These are phyloP conservation scores for Slavum lentiscoides DNA, from an alignment of 2,888 invertebrate genomes.

Conservation along the genomic window DNA sequence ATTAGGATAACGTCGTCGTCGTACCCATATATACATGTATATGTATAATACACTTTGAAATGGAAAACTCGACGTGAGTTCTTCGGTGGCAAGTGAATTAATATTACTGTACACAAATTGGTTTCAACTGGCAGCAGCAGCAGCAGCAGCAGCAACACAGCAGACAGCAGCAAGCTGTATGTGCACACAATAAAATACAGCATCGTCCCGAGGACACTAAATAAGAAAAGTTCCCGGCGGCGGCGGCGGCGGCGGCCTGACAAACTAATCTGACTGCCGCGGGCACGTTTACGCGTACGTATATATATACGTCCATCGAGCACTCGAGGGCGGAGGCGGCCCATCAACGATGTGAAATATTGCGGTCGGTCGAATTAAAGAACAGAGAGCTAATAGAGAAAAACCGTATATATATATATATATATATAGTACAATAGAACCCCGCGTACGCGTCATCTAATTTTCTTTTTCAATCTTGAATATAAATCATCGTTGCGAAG, in stretches of 20 bases:
- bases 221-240: slow-evolving; percentile 45
- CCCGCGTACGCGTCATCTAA: slow-evolving; percentile 39
- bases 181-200: slow-evolving; percentile 38
- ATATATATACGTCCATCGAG: background rate
- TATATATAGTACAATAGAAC: no score
- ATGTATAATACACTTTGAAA: background rate
- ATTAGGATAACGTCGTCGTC: no score
- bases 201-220: slow-evolving; percentile 43
- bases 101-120: slow-evolving; percentile 46
- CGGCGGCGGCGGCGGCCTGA: slow-evolving; percentile 20
- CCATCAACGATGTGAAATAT: slow-evolving; percentile 48
- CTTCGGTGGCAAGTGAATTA: slow-evolving; percentile 32
- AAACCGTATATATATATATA: no score
- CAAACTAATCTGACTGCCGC: slow-evolving; percentile 48
- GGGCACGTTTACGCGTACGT: slow-evolving; percentile 34
- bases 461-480: slow-evolving; percentile 45
- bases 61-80: background rate
- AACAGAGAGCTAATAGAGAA: background rate
- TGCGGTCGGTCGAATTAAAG: slow-evolving; percentile 49
- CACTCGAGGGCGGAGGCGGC: slow-evolving; percentile 23
- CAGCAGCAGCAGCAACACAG: no score
- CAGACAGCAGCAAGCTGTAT: background rate
- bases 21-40: no score
- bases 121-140: slow-evolving; percentile 15
- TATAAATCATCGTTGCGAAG: slow-evolving; percentile 47